phyloP scores from a whole-genome alignment of 2,113 vertebrate genomes.

The Peucedramus taeniatus region DNA sequence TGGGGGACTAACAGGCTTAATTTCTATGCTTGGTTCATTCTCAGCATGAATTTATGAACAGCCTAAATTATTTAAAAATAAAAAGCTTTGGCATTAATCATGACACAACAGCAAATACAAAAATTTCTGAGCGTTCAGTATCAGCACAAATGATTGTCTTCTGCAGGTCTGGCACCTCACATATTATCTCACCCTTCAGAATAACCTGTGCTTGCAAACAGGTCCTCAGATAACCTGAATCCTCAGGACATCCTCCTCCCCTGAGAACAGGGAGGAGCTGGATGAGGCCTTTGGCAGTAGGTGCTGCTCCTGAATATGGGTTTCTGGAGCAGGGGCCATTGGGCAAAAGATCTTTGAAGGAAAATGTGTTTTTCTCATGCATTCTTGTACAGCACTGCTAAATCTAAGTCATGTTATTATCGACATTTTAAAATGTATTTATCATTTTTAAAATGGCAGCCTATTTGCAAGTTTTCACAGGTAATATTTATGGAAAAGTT shows the following conservation, averaged over 20 bases:
- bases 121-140: neutral
- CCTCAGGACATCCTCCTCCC: neutral
- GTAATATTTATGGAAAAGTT: neutral
- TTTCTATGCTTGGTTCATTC: neutral
- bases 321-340: neutral
- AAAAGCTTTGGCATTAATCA: neutral
- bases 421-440: fast-evolving
- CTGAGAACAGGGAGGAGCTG: neutral
- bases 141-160: neutral
- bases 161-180: neutral
- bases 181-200: neutral
- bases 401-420: fast-evolving
- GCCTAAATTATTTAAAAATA: neutral
- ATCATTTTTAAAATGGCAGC: neutral
- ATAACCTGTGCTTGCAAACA: neutral
- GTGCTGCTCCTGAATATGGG: neutral
- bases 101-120: neutral
- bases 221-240: neutral
- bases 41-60: neutral
- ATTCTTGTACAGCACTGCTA: neutral
- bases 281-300: neutral
- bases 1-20: neutral
- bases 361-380: neutral
- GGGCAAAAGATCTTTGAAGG: neutral
- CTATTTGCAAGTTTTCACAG: neutral